A percentile compares a stretch with the other conserved stretches of the same genome.
Conservation (phyloP, 2,113 vertebrate genomes). For the Tychaedon coryphoeus region DNA sequence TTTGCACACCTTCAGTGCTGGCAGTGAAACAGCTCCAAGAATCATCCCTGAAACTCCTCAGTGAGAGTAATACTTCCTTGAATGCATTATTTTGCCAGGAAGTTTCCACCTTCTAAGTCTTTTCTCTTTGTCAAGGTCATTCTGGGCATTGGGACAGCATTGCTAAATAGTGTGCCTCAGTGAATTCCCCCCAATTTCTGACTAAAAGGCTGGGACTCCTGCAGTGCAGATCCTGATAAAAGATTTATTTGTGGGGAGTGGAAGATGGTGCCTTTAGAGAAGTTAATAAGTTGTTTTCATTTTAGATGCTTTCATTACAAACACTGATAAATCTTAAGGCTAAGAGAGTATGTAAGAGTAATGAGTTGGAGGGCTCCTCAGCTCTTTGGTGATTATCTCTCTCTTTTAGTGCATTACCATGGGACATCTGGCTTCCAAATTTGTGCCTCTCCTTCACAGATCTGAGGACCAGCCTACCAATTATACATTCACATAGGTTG, state of each 20-base stretch:
- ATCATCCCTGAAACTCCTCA: not conserved
- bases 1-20: not conserved
- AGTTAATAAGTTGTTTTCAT: constrained; percentile 43
- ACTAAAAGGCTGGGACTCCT: constrained; percentile 17
- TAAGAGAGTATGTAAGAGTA: constrained; percentile 48
- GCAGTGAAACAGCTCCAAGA: not conserved
- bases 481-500: constrained; percentile 67
- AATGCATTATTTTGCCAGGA: not conserved
- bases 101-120: not conserved
- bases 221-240: constrained; percentile 27
- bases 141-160: not conserved
- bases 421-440: constrained; percentile 62
- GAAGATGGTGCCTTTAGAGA: constrained; percentile 39
- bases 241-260: constrained; percentile 34
- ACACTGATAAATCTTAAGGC: constrained; percentile 65
- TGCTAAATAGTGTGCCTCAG: not conserved
- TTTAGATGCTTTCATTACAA: constrained; percentile 62
- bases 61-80: not conserved
- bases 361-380: constrained; percentile 47
- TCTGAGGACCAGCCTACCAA: constrained; percentile 65
- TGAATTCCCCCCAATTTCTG: not conserved
- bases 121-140: constrained; percentile 53
- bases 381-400: constrained; percentile 67
- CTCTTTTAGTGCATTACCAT: not conserved
- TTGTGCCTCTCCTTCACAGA: constrained; percentile 49